Conservation (phyloP, 2,113 vertebrate genomes). For the Megaceryle maxima region DNA sequence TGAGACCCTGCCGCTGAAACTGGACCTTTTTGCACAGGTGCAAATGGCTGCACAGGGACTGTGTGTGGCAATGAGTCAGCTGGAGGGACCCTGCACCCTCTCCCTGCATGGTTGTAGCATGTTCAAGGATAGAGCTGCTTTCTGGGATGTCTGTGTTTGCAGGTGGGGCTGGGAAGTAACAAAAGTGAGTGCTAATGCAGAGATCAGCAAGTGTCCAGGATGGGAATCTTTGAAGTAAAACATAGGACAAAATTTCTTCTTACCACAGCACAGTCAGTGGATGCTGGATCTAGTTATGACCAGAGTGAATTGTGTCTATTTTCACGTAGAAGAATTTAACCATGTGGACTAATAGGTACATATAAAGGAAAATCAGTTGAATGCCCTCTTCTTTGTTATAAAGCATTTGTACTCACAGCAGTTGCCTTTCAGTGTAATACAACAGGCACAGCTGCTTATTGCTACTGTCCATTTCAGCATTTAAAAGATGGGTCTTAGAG, state of each 20-base stretch:
- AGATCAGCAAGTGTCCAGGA: neutral
- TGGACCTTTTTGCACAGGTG: neutral
- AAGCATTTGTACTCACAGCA: neutral
- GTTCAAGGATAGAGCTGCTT: neutral
- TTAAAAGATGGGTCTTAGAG: neutral
- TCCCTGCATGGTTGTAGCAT: neutral
- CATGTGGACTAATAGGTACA: neutral
- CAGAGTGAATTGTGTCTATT: neutral
- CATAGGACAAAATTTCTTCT: neutral
- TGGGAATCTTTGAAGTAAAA: neutral
- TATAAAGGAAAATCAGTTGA: neutral
- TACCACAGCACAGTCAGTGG: neutral
- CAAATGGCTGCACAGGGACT: neutral
- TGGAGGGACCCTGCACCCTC: rapidly evolving
- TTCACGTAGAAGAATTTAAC: neutral
- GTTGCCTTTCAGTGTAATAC: neutral
- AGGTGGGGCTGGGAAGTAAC: neutral
- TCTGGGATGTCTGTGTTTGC: neutral
- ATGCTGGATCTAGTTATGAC: neutral
- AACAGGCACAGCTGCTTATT: neutral
- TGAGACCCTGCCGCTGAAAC: neutral
- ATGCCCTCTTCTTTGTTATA: neutral
- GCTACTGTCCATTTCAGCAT: neutral
- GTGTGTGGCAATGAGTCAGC: rapidly evolving
- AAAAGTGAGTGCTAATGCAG: neutral